Evolutionary conservation across 2,113 vertebrate species (phyloP).

Genomic region (Maccullochella peelii): DNA sequence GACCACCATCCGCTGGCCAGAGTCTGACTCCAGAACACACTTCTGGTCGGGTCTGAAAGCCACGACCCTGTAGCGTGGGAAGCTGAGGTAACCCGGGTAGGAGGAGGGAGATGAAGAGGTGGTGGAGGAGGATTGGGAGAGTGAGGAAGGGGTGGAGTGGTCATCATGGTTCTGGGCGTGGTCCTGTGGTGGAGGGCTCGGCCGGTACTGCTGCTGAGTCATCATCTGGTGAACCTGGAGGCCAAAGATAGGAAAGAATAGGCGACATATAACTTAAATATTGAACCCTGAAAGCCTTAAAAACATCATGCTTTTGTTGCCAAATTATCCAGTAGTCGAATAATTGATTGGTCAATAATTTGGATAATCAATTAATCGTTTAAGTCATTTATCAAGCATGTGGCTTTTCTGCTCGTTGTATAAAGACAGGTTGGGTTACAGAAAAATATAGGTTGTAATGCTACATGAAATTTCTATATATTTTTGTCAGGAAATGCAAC

Average conservation of each 20-base stretch:
- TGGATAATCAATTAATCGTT: not conserved
- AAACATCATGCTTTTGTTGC: too few relatives aligned
- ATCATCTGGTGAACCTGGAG: constrained; percentile 87
- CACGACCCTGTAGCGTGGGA: constrained; percentile 78
- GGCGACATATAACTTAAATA: not conserved
- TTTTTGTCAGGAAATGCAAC: not conserved
- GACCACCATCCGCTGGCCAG: constrained; percentile 70
- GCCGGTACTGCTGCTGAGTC: constrained; percentile 82
- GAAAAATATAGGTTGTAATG: too few relatives aligned
- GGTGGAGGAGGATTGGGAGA: constrained; percentile 10
- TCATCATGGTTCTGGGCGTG: not conserved
- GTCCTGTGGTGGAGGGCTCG: not conserved
- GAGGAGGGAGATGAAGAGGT: constrained; percentile 46
- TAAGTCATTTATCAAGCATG: not conserved
- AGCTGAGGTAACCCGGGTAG: constrained; percentile 85
- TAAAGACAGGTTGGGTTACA: not conserved
- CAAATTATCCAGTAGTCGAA: too few relatives aligned
- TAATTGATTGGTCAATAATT: not conserved
- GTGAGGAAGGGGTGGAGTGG: not conserved
- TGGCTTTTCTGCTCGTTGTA: not conserved
- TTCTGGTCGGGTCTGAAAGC: constrained; percentile 80
- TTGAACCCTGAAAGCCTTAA: not conserved
- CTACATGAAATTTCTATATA: too few relatives aligned
- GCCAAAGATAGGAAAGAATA: not conserved
- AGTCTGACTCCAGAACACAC: constrained; percentile 80